Percentiles rank a stretch among this genome's conserved stretches.
Conservation (phyloP, 2,888 invertebrate species). For the Drosophila pegasa region DNA sequence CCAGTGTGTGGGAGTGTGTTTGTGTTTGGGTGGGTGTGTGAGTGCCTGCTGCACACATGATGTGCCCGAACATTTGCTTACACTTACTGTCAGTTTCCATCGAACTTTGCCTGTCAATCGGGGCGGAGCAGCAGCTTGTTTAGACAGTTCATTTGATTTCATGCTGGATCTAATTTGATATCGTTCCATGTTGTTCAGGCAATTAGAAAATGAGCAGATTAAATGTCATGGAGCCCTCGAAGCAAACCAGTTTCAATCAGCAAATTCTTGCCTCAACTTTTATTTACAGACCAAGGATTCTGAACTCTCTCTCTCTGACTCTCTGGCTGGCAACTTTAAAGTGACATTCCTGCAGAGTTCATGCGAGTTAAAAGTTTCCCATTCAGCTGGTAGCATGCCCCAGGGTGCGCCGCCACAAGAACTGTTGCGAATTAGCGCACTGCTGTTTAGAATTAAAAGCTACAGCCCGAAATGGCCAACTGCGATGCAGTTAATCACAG, state of each 20-base stretch:
- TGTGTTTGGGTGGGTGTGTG: slow-evolving; percentile 13
- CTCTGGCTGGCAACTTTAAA: background rate
- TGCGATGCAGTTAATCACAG: slow-evolving; percentile 69
- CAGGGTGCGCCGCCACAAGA: slow-evolving; percentile 15
- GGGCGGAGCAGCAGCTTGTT: slow-evolving; percentile 13
- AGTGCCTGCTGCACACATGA: slow-evolving; percentile 8
- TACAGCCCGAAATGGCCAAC: slow-evolving; percentile 43
- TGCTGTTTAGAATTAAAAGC: slow-evolving; percentile 61
- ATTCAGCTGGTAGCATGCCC: background rate
- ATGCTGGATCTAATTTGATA: slow-evolving; percentile 41
- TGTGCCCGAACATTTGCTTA: slow-evolving; percentile 46
- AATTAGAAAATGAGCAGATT: slow-evolving; percentile 47
- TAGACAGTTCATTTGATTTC: slow-evolving; percentile 42
- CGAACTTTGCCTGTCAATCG: slow-evolving; percentile 45
- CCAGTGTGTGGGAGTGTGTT: slow-evolving; percentile 14
- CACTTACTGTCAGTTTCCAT: slow-evolving; percentile 22
- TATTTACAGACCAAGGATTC: background rate
- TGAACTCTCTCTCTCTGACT: too few species aligned
- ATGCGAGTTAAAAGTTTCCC: background rate
- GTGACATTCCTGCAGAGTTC: background rate
- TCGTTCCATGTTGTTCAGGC: slow-evolving; percentile 44
- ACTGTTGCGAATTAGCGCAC: slow-evolving; percentile 52
- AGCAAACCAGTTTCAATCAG: background rate
- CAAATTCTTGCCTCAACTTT: slow-evolving; percentile 4
- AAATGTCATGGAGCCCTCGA: slow-evolving; percentile 19